These are phyloP conservation scores for Asobara japonica DNA, from an alignment of 1,140 invertebrate species.

Conservation along the genomic window DNA sequence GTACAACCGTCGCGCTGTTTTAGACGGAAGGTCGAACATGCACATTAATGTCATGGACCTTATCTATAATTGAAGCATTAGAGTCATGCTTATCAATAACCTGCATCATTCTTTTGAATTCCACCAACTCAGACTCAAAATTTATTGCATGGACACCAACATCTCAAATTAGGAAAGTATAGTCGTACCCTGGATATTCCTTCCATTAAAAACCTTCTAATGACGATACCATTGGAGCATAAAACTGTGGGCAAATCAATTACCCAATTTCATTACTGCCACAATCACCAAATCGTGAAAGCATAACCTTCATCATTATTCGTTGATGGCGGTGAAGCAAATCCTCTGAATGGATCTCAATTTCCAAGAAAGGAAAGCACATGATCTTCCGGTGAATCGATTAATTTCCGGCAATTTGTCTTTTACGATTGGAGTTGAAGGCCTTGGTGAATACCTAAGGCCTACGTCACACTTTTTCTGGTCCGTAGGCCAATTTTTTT, in stretches of 20 bases:
- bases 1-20: too few species aligned
- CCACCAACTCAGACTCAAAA: too few species aligned
- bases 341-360: neutral
- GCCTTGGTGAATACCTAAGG: too few species aligned
- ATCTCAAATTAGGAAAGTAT: too few species aligned
- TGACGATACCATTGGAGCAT: neutral
- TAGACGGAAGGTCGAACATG: too few species aligned
- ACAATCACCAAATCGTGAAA: neutral
- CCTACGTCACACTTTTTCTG: neutral
- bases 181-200: neutral
- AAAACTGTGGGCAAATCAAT: neutral
- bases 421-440: conserved; percentile 18
- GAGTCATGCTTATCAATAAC: too few species aligned
- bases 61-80: too few species aligned
- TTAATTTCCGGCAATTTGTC: conserved; percentile 22
- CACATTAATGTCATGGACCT: too few species aligned
- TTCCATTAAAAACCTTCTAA: neutral
- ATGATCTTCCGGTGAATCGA: neutral
- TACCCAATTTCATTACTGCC: neutral
- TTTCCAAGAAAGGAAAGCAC: conserved; percentile 7
- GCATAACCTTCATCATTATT: neutral
- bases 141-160: too few species aligned
- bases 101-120: too few species aligned
- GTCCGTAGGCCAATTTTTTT: neutral
- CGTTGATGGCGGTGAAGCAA: neutral